Base-by-base conservation (phyloP, 1,140 invertebrate species). In the Diprion similis region DNA sequence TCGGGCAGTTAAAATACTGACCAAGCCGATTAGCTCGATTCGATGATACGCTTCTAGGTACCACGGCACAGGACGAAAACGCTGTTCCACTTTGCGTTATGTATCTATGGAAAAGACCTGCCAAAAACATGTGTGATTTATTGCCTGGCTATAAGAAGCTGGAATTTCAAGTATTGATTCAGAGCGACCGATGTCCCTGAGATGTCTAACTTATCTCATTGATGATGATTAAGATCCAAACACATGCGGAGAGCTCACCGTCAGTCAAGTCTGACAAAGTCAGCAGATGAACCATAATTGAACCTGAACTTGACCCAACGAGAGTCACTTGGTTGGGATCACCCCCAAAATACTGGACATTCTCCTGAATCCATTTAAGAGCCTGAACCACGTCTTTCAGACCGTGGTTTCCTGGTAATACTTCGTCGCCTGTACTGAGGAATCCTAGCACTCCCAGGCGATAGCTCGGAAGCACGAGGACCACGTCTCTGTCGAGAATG, bases 261-360 rank as follows among this genome's bases (percentile, higher is more conserved):
- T 75, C 71, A 1, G 82, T 81, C 8, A 76, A 76, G 24, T 82
- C 79, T 0, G 83, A 83, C 10, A 85, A 64, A 65, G 79, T 72
- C 59, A 81, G 81, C 17, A 83, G 75, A 69, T 79, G 76, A 8
- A 79, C 85, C 46, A 76, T 73, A n/a, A 81, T 77, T 9, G 84
- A 84, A 1, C 85, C 85, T 0, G 87, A 83, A 15, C 84, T 84
- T 74, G 87, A 80, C 11, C 89, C 88, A 65, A 87, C 81, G 17
- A 89, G 76, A 2, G 90, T 90, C 11, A 90, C 80, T 45, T 78
- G 71, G 11, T 78, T 75, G 1, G 84, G 78, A 76, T 90, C 85
- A 19, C 89, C 89, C 4, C 88, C 87, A 72, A 90, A 90, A 17
- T 77, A 75, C 8, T 68, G 76, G 67, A 90, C 85, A 77, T 90